Base-by-base conservation (phyloP, 2,888 invertebrate species). In the Megaustenia siamemsis region DNA sequence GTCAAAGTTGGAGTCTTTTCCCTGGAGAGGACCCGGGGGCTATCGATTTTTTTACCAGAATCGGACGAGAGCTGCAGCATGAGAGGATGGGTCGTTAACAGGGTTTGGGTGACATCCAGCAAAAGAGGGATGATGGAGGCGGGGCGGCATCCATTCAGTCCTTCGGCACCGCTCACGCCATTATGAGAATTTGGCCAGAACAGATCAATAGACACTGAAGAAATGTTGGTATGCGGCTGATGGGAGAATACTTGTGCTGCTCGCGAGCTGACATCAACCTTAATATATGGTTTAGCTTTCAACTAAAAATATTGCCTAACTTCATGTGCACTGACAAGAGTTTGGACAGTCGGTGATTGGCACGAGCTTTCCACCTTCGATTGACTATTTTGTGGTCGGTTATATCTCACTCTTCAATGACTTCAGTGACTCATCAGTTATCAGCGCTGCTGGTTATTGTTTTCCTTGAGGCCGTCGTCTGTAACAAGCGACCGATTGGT, bases 1-100 rank as follows among this genome's bases (percentile, higher is more conserved):
- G 63, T 63, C 40, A 53, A 82, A n/a, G 28, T 53, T 15, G 15
- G 2, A 18, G 28, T 75, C 49, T 49, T 49, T 75, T 49, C 49
- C 73, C 32, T 40, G n/a, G n/a, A 28, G 32, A 75, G 73, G n/a
- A 43, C 49, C 18, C 49, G 1, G n/a, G 49, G 5, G 28, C 6
- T 75, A 75, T 75, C 28, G 73, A 75, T 75, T 75, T 75, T 63
- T 45, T n/a, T 49, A n/a, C 49, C 10, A 43, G 73, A 45, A 49
- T 5, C 40, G 69, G 69, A 69, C 40, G 21, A 40, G 69, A 38
- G 69, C 24, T n/a, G 49, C 18, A 56, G 56, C 24, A n/a, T 69
- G 68, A 49, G 45, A 49, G 35, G 71, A 35, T 66, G 69, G 43
- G 40, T 35, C 49, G 49, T 40, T 45, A 66, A 69, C 38, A 71